Evolutionary conservation across 1,140 invertebrate species (phyloP), one percentile per base, ranked within the genome.

Genomic region (Panagrolaimus sp.): DNA sequence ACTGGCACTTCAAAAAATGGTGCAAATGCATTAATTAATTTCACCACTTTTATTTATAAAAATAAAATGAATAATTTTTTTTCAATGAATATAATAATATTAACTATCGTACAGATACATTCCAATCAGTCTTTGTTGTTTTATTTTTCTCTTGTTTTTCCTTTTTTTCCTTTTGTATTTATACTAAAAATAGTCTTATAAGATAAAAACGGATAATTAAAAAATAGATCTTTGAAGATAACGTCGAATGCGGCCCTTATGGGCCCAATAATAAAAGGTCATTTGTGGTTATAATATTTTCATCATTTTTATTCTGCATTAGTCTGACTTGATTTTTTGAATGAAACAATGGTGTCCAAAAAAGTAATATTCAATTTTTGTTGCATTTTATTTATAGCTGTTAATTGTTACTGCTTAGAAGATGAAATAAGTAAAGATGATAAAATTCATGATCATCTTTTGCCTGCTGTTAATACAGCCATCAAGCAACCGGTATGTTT

Each of bases 1-100:
- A 65, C 43, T 72, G 57, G 74, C 78, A 62, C 70, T 81, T n/a
- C 72, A 83, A 65, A 79, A 82, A 70, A 67, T 81, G 9, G 72
- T 83, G 42, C 70, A 81, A 71, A 78, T 73, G 63, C 72, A 74
- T 43, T 74, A 63, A n/a, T n/a, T n/a, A 72, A 38, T 4, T 38
- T 38, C 31, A 57, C 20, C 11, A 57, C 51, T 57, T 23, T 31
- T n/a, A n/a, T 38, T 67, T 46, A 3, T 38, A 9, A 5, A n/a
- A n/a, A 38, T 45, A 67, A 31, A 31, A 11, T 45, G 43, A 38
- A 38, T 46, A 65, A 46, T 38, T 66, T 38, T 67, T 46, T 53
- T 57, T 9, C n/a, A n/a, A n/a, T n/a, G n/a, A 67, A 20, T 25
- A 43, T 67, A 57, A 57, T 57, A 57, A 57, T 65, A 44, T 7